Evolutionary conservation across 2,113 vertebrate genomes (phyloP).

Genomic region (Pavo muticus): DNA sequence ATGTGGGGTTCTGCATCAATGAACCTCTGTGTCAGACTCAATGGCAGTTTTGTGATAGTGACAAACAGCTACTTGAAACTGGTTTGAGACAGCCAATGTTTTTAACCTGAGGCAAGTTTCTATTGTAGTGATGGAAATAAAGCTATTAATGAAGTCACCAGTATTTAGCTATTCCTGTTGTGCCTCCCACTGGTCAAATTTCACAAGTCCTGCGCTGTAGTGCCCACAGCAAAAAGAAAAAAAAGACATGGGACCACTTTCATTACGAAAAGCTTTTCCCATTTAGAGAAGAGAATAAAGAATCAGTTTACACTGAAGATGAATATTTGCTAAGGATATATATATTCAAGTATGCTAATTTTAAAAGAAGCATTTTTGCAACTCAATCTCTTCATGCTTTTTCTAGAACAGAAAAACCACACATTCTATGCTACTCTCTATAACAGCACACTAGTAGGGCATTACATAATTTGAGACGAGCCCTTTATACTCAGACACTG

Average conservation of each 20-base stretch:
- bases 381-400: neutral
- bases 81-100: conserved; percentile 26
- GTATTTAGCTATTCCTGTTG: conserved; percentile 31
- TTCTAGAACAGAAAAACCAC: neutral
- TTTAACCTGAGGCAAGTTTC: conserved; percentile 53
- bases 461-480: neutral
- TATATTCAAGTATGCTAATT: neutral
- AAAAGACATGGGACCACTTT: conserved; percentile 16
- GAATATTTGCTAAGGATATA: neutral
- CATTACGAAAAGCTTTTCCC: neutral
- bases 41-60: conserved; percentile 63
- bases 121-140: conserved; percentile 34
- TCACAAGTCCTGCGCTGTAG: neutral
- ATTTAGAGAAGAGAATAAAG: neutral
- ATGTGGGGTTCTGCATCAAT: conserved; percentile 54
- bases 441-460: neutral
- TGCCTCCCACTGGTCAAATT: conserved; percentile 1
- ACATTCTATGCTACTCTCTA: neutral
- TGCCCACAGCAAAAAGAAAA: conserved; percentile 14
- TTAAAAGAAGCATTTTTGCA: neutral
- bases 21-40: conserved; percentile 51
- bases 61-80: conserved; percentile 68
- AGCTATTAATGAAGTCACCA: conserved; percentile 53
- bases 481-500: neutral
- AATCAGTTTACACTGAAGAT: neutral